Percentiles rank a stretch among this genome's conserved stretches.
These are phyloP conservation scores for Darevskia mixta DNA, from an alignment of 2,797 vertebrate species.

Conservation along the genomic window DNA sequence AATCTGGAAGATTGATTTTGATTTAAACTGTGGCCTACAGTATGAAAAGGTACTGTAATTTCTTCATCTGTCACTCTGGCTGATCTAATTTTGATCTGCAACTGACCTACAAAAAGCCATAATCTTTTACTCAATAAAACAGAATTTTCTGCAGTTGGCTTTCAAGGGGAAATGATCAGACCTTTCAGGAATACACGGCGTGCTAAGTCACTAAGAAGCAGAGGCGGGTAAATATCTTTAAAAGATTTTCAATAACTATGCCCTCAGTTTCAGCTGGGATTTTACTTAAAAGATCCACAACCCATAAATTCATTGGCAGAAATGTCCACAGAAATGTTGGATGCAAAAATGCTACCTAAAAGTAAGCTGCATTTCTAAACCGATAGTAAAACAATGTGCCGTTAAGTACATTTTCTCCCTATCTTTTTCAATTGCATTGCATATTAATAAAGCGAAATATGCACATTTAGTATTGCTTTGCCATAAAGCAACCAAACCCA, in stretches of 20 bases:
- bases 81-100: conserved; percentile 22
- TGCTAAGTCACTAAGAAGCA: not conserved
- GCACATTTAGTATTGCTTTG: not conserved
- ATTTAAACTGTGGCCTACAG: conserved; percentile 29
- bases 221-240: not conserved
- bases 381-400: not conserved
- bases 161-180: conserved; percentile 2
- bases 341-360: conserved; percentile 26
- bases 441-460: not conserved
- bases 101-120: not conserved
- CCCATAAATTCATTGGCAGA: not conserved
- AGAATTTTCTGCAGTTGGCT: conserved; percentile 1
- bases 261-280: not conserved
- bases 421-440: not conserved
- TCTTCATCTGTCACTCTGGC: conserved; percentile 3
- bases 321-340: not conserved
- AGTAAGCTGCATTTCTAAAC: not conserved
- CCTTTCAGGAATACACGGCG: not conserved
- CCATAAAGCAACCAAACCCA: not conserved
- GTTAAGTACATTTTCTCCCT: not conserved
- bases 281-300: not conserved
- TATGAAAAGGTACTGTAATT: not conserved
- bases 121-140: conserved; percentile 24
- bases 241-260: conserved; percentile 37
- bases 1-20: not conserved